Evolutionary conservation across 1,140 invertebrate species (phyloP), one percentile per base, ranked within the genome.

Genomic region (Zaprionus gabonicus): DNA sequence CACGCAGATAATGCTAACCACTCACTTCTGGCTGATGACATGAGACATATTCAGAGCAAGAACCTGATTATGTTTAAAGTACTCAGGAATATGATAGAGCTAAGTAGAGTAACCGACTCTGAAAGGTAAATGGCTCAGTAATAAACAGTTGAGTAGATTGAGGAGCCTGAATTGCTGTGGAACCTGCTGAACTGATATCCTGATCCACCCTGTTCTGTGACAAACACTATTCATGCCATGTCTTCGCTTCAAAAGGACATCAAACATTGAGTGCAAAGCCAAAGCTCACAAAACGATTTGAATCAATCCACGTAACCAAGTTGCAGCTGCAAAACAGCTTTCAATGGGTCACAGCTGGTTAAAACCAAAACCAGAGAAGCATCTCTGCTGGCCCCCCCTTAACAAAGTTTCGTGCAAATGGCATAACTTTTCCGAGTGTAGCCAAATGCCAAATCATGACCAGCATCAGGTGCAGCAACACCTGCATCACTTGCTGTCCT

Each of bases 401-500:
- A 56, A 64, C 62, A 66, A 56, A 66, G 49, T 62, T 63, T 66
- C 38, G 41, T 38, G 25, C 51, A 73, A 63, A 44, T 68, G 49
- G 60, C 78, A 56, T 55, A 74, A 76, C 68, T 70, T 63, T 55
- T n/a, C n/a, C 53, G 49, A 59, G 41, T 17, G 34, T 13, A 28
- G 65, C 46, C 38, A 46, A 49, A 38, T 36, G 38, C 38, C 73
- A 57, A 41, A 1, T 15, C 15, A 15, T 5, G 38, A 2, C 13
- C 41, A n/a, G n/a, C 38, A 38, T 38, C 76, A 78, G 38, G 49
- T 79, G 62, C 62, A 27, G n/a, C 31, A 28, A 15, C 36, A 65
- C 27, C 36, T 31, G 41, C 27, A 34, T 20, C 71, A 51, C 78
- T 3, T 17, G 41, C 75, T 65, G 70, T 55, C 55, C 51, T 46